Evolutionary conservation across 2,888 invertebrate species (phyloP), one percentile per base, ranked within the genome.

Genomic region (Polydrusus cervinus): DNA sequence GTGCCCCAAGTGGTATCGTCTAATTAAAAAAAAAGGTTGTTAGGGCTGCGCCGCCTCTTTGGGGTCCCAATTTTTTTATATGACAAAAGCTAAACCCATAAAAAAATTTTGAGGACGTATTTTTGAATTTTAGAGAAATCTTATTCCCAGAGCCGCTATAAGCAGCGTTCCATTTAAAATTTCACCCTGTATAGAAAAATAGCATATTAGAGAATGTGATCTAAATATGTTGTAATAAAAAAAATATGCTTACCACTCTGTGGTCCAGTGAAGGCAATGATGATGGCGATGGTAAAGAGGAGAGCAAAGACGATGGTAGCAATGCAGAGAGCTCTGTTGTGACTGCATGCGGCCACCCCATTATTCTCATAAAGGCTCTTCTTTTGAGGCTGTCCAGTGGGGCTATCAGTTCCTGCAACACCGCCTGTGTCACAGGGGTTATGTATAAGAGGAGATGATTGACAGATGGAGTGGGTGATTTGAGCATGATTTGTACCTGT

Each of bases 211-310:
- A n/a, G n/a, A n/a, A n/a, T n/a, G 47, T 14, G 9, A 47, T 14
- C 20, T 11, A n/a, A n/a, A n/a, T n/a, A 62, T 45, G 20, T 40
- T 25, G 11, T 16, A 11, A 45, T 64, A 47, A 49, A 49, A 16
- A 73, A 57, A 25, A 25, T 25, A 5, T 73, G 87, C 88, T 88
- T 87, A 95, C 95, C 94, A 85, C 93, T 92, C 87, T 94, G 93
- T 71, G 96, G 96, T 79, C 96, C 93, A 68, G 96, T 97, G 86
- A 97, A 96, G 71, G 97, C 97, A 77, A 97, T 94, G 79, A 97
- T 92, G 78, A 97, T 89, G 51, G 97, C 95, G 71, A 95, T 93
- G 81, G 93, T 90, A 85, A 96, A 93, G 82, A 96, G 92, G 40
- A 94, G 91, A 6, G 93, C 92, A 85, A 96, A 92, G 45, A 96